Evolutionary conservation across 2,888 invertebrate species (phyloP).

Genomic region (Scaptomyza flava): DNA sequence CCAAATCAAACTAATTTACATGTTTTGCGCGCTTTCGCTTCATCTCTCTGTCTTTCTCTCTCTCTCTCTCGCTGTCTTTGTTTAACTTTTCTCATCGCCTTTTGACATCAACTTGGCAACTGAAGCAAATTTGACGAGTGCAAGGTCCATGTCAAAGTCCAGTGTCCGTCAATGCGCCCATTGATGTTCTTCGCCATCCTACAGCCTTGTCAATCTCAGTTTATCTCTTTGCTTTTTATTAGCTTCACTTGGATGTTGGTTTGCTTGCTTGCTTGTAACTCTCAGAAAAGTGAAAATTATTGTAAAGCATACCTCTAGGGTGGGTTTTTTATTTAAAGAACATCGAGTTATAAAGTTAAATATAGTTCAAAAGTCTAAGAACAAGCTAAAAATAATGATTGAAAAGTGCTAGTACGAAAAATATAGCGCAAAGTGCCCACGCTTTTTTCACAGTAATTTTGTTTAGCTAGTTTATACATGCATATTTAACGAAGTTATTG

Average conservation of each 20-base stretch:
- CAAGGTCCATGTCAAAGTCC: constrained; percentile 70
- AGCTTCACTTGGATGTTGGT: no score
- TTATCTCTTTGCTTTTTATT: constrained; percentile 1
- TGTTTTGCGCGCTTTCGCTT: constrained; percentile 42
- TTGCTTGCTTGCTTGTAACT: no score
- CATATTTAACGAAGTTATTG: not conserved
- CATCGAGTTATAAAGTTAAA: no score
- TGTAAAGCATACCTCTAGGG: no score
- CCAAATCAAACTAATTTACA: constrained; percentile 67
- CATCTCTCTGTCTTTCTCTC: not conserved
- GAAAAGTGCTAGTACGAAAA: no score
- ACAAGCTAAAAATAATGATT: no score
- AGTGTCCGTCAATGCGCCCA: constrained; percentile 52
- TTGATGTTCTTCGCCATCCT: constrained; percentile 17
- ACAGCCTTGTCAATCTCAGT: constrained; percentile 15
- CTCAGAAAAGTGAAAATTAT: no score
- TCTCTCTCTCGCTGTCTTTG: no score
- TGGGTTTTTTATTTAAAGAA: no score
- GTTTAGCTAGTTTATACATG: not conserved
- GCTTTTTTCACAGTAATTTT: no score
- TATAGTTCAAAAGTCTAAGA: no score
- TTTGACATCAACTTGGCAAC: constrained; percentile 10
- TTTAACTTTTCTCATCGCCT: not conserved
- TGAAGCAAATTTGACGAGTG: not conserved
- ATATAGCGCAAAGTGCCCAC: no score